Base-by-base conservation (phyloP, 2,888 invertebrate genomes). In the Dolomedes plantarius region DNA sequence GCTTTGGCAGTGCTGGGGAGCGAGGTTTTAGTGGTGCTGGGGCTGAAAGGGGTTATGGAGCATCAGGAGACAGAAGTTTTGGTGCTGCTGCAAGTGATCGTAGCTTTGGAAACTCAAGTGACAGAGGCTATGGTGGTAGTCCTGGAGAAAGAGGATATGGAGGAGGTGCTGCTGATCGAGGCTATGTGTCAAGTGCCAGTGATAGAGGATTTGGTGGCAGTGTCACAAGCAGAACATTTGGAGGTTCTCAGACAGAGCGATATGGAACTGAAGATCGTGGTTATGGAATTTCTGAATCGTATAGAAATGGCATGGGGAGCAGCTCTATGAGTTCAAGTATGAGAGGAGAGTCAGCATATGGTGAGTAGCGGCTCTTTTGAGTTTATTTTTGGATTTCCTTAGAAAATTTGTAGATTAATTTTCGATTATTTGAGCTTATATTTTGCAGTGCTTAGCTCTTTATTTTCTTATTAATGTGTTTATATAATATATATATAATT, bases 241-340 rank as follows among this genome's bases (percentile, higher is more conserved):
- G 64, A 28, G 13, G 36, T 19, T 28, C 72, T 27, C 32, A 68
- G 7, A 9, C 50, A 19, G 65, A 65, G 29, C 62, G 67, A 23
- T 7, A 72, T 50, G 65, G 79, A 36, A 36, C 65, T 27, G 76
- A 72, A 31, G 79, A 76, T 9, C 73, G 62, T 16, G 74, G 69
- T 82, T n/a, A 69, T 73, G 67, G 73, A 16, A 76, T 76, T 81
- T 27, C 68, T 9, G 75, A 74, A 9, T 64, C 16, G 27, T 76
- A 79, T 11, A 71, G 82, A 27, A 83, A 82, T 76, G 80, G 86
- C 9, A 85, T 78, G 78, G 36, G 46, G 27, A 74, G 74, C 16
- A 56, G 50, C 56, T 65, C 50, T 3, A 80, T 71, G 71, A 46
- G 27, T 16, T 67, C 46, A 32, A 31, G 28, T 39, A 71, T 82